phyloP scores from a whole-genome alignment of 2,113 vertebrate species.

The Gymnobelideus leadbeateri region DNA sequence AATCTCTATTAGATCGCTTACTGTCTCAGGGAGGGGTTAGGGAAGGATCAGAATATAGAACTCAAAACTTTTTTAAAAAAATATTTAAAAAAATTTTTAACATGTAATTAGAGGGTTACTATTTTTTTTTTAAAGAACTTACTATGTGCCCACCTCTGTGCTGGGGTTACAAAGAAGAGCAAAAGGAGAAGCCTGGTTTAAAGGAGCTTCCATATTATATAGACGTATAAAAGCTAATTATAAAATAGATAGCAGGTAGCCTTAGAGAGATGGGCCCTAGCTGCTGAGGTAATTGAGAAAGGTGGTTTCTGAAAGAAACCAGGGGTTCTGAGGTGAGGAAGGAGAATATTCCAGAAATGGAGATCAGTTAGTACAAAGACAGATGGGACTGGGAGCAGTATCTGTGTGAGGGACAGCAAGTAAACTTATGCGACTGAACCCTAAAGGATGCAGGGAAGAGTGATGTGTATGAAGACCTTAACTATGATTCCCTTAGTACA shows the following conservation, averaged over 20 bases:
- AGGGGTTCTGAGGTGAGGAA: not conserved
- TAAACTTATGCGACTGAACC: not conserved
- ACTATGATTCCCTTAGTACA: not conserved
- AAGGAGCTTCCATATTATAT: too few species aligned
- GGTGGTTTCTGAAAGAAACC: not conserved
- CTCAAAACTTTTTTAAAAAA: too few species aligned
- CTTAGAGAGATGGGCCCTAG: too few species aligned
- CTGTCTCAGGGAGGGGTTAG: too few species aligned
- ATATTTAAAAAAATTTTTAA: too few species aligned
- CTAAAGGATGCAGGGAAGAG: not conserved
- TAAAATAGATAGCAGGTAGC: too few species aligned
- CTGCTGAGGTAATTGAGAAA: too few species aligned
- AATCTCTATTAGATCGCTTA: too few species aligned
- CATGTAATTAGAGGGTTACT: too few species aligned
- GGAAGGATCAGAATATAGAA: too few species aligned
- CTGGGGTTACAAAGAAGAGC: not conserved
- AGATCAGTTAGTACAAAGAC: not conserved
- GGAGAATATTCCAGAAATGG: not conserved
- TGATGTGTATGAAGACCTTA: not conserved
- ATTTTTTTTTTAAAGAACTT: conserved; percentile 12
- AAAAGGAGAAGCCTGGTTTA: too few species aligned
- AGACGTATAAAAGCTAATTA: too few species aligned
- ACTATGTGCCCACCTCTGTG: conserved; percentile 11
- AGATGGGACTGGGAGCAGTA: not conserved
- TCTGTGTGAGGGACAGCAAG: not conserved